These are phyloP conservation scores for Hippocampus guttulatus DNA, from an alignment of 2,113 vertebrate species.

Conservation along the genomic window DNA sequence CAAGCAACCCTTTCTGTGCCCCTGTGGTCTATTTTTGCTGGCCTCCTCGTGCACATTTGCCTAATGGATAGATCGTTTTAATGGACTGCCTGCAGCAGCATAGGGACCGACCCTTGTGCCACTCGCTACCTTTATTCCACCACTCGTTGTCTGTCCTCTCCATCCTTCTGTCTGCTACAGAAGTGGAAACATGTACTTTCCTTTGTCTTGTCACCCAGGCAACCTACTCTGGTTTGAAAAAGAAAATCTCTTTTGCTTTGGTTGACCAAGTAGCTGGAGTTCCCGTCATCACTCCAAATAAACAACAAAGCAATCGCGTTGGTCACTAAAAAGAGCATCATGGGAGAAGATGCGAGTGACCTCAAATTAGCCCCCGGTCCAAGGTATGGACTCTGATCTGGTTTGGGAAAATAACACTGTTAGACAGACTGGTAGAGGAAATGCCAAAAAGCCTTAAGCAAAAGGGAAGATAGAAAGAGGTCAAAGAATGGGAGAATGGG, in stretches of 20 bases:
- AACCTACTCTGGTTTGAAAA: slow-evolving; percentile 52
- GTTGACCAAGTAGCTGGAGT: slow-evolving; percentile 46
- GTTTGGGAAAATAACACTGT: slow-evolving; percentile 8
- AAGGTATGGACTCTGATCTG: slow-evolving; percentile 15
- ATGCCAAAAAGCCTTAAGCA: slow-evolving; percentile 18
- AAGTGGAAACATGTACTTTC: slow-evolving; percentile 56
- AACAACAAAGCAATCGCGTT: slow-evolving; percentile 44
- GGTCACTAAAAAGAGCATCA: slow-evolving; percentile 30
- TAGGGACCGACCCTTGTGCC: slow-evolving; percentile 48
- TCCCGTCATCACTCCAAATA: slow-evolving; percentile 39
- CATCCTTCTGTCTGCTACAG: slow-evolving; percentile 41
- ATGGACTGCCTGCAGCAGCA: slow-evolving; percentile 60
- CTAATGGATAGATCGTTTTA: slow-evolving; percentile 66
- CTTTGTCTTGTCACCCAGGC: slow-evolving; percentile 64
- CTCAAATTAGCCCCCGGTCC: slow-evolving; percentile 35
- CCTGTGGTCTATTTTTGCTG: slow-evolving; percentile 50
- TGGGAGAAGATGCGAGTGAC: slow-evolving; percentile 21
- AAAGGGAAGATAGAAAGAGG: neutral
- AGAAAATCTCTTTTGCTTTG: slow-evolving; percentile 42
- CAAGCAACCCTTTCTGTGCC: slow-evolving; percentile 51
- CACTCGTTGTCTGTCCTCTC: slow-evolving; percentile 57
- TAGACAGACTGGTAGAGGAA: neutral
- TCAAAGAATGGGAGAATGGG: neutral
- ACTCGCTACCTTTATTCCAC: slow-evolving; percentile 52
- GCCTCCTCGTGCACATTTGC: slow-evolving; percentile 58